Evolutionary conservation across 2,888 invertebrate genomes (phyloP).

Genomic region (Orthosia gracilis): DNA sequence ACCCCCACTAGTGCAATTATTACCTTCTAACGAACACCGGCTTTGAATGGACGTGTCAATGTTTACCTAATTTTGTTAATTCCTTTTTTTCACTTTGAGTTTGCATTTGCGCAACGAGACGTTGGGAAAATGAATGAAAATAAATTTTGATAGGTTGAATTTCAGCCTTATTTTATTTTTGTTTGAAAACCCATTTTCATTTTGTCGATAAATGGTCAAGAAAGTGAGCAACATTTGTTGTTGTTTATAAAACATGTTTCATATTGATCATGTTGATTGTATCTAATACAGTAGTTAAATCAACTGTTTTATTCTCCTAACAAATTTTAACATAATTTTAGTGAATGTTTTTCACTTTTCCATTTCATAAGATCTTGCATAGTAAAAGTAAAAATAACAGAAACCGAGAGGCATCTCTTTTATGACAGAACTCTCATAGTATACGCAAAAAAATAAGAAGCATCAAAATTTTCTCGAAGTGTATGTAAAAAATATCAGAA

Average conservation of each 20-base stretch:
- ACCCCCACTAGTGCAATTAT: constrained; percentile 59
- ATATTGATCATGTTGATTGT: too few relatives aligned
- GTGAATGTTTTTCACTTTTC: too few relatives aligned
- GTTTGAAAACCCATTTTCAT: background rate
- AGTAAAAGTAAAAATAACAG: background rate
- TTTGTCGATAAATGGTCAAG: background rate
- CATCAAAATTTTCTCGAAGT: background rate
- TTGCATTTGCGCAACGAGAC: constrained; percentile 87
- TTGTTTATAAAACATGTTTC: background rate
- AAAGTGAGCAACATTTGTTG: background rate
- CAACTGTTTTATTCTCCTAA: background rate
- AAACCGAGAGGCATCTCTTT: background rate
- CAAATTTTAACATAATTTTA: background rate
- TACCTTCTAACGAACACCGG: constrained; percentile 79
- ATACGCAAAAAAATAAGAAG: background rate
- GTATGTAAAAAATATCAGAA: background rate
- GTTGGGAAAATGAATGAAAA: constrained; percentile 76
- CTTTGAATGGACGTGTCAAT: constrained; percentile 86
- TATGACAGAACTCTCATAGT: background rate
- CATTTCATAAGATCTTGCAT: background rate
- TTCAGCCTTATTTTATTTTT: background rate
- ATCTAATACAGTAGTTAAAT: background rate
- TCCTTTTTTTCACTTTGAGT: constrained; percentile 80
- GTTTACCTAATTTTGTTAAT: constrained; percentile 77
- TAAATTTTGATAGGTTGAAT: background rate